phyloP scores from a whole-genome alignment of 2,113 vertebrate genomes.

The Raja brachyura region DNA sequence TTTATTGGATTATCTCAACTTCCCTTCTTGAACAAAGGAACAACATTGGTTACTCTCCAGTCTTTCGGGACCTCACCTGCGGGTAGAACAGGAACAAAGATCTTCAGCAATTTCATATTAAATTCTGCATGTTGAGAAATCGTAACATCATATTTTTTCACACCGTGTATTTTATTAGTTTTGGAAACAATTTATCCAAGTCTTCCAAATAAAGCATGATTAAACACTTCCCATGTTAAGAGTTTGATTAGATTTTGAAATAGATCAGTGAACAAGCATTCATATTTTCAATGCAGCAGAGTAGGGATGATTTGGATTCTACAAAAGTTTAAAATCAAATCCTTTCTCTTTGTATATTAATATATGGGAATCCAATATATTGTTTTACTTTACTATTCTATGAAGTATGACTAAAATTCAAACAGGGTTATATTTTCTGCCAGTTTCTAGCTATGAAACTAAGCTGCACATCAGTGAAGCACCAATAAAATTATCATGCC shows the following conservation, averaged over 20 bases:
- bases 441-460: neutral
- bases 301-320: neutral
- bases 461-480: neutral
- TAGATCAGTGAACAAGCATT: neutral
- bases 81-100: no score
- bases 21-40: no score
- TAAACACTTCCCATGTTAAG: neutral
- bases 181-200: neutral
- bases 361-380: neutral
- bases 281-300: neutral
- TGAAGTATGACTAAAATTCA: neutral
- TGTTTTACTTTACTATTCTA: neutral
- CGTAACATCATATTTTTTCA: neutral
- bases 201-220: neutral
- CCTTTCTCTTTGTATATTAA: neutral
- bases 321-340: neutral
- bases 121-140: no score
- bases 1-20: no score
- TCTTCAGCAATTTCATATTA: no score
- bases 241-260: constrained; percentile 5
- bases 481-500: constrained; percentile 16
- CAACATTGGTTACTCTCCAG: no score
- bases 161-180: neutral
- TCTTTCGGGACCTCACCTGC: no score
- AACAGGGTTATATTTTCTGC: neutral